Conservation (phyloP, 1,140 invertebrate genomes). For the Drosophila jambulina region DNA sequence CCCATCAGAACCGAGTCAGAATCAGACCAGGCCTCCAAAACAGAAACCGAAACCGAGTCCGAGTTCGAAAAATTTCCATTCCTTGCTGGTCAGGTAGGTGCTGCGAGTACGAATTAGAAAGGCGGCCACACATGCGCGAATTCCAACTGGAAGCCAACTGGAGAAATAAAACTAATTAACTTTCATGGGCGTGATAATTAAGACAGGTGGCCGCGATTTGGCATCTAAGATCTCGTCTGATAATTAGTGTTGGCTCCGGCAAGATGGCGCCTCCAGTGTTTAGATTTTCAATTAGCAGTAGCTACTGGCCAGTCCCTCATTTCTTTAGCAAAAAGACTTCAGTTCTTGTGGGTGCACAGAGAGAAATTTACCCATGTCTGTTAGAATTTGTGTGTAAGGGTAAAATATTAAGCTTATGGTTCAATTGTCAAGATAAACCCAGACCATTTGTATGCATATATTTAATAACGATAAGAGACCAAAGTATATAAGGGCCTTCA, state of each 20-base stretch:
- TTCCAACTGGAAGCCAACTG: constrained; percentile 13
- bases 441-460: background rate
- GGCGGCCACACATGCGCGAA: constrained; percentile 39
- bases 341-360: constrained; percentile 11
- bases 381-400: background rate
- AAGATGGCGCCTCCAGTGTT: constrained; percentile 50
- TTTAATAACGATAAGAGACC: background rate
- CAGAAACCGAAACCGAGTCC: constrained; percentile 25
- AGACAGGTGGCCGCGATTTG: constrained; percentile 50
- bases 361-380: background rate
- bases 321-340: background rate
- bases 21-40: constrained; percentile 4
- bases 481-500: background rate
- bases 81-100: constrained; percentile 65
- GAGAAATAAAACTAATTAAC: constrained; percentile 41
- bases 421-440: no score
- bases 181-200: constrained; percentile 57
- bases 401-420: background rate
- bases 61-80: constrained; percentile 56
- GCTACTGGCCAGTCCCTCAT: constrained; percentile 15
- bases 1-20: constrained; percentile 27
- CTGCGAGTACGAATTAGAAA: constrained; percentile 66
- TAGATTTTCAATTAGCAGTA: constrained; percentile 58
- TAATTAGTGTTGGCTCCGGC: constrained; percentile 35
- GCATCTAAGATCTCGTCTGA: constrained; percentile 32